A percentile compares a stretch with the other conserved stretches of the same genome.
Conservation (phyloP, 2,113 vertebrate species). For the Brachyistius frenatus region DNA sequence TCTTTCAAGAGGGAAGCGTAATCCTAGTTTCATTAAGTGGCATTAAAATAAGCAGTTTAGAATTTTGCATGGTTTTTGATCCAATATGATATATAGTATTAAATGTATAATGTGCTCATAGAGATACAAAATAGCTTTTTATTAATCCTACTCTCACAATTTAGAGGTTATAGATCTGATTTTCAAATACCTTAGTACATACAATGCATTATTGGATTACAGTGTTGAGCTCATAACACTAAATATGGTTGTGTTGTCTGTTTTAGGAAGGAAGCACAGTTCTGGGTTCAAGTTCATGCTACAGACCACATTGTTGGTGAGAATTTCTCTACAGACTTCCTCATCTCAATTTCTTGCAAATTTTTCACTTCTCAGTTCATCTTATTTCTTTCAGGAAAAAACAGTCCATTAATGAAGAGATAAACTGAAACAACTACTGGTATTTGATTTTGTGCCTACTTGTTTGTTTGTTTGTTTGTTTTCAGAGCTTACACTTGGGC, state of each 20-base stretch:
- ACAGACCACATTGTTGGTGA: conserved; percentile 79
- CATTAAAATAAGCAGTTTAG: no score
- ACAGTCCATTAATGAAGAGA: not conserved
- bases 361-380: not conserved
- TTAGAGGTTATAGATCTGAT: no score
- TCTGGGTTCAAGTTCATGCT: conserved; percentile 76
- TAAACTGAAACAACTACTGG: not conserved
- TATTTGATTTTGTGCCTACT: not conserved
- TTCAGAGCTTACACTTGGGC: conserved; percentile 73
- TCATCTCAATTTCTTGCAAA: not conserved
- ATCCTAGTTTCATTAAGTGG: no score
- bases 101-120: no score
- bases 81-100: no score
- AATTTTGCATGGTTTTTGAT: no score
- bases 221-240: not conserved
- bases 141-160: no score
- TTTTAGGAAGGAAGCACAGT: conserved; percentile 75
- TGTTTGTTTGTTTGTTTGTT: conserved; percentile 32
- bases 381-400: not conserved
- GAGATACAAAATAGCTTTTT: no score
- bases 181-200: no score
- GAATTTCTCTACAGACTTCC: conserved; percentile 28
- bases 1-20: no score
- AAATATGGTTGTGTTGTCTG: not conserved
- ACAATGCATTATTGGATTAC: not conserved